Evolutionary conservation across 2,797 vertebrate genomes (phyloP).

Genomic region (Macroramphosus scolopax): DNA sequence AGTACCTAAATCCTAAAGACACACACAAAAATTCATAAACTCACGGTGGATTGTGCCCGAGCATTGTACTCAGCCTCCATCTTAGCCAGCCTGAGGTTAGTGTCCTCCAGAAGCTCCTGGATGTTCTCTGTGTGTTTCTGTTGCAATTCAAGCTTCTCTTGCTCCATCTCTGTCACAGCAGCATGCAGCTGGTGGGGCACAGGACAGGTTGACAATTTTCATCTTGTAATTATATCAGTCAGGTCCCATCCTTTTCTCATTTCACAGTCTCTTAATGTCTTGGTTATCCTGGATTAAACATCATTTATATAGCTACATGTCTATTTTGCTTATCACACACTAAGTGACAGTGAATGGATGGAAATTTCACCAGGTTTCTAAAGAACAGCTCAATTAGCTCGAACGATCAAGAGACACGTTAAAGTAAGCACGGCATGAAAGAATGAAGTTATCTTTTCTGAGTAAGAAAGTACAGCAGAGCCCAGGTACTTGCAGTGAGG

Average conservation of each 20-base stretch:
- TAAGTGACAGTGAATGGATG: slow-evolving; percentile 35
- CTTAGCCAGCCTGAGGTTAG: slow-evolving; percentile 83
- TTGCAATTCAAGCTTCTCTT: slow-evolving; percentile 88
- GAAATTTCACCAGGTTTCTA: too few species aligned
- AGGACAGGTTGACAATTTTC: not conserved
- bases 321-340: slow-evolving; percentile 23
- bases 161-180: slow-evolving; percentile 86
- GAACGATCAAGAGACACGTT: slow-evolving; percentile 11
- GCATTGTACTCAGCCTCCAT: slow-evolving; percentile 87
- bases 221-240: too few species aligned
- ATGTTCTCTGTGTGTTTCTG: slow-evolving; percentile 89
- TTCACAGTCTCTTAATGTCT: too few species aligned
- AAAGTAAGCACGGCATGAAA: slow-evolving; percentile 41
- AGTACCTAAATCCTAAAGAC: slow-evolving; percentile 3
- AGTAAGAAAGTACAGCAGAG: slow-evolving; percentile 11
- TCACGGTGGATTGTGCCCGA: slow-evolving; percentile 83
- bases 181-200: slow-evolving; percentile 79
- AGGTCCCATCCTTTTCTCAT: too few species aligned
- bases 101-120: slow-evolving; percentile 88
- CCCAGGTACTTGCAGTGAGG: slow-evolving; percentile 37
- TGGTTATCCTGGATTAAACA: too few species aligned
- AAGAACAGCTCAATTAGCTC: slow-evolving; percentile 30
- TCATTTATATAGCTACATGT: too few species aligned
- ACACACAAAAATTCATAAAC: slow-evolving; percentile 48
- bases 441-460: slow-evolving; percentile 39